Evolutionary conservation across 2,888 invertebrate genomes (phyloP), one percentile per base, ranked within the genome.

Genomic region (Himalopsyche japonica): DNA sequence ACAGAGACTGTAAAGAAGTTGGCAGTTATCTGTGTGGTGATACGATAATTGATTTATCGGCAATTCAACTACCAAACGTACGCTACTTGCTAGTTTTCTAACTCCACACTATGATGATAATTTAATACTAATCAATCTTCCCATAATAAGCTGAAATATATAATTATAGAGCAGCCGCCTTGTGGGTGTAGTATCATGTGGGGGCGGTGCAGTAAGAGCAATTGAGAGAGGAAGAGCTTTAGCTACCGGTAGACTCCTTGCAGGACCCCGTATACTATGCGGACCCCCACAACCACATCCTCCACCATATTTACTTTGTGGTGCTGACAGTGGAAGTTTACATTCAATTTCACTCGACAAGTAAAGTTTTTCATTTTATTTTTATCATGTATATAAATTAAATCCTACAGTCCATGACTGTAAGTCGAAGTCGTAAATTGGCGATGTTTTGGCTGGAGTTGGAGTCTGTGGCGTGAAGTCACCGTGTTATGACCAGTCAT

Each of bases 21-120:
- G 96, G 97, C 88, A 96, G 97, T n/a, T 97, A 96, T 90, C 91
- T 97, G 70, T 97, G 96, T 88, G 96, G 96, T 27, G 99, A 99
- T 89, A 94, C 95, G 88, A 97, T 99, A 86, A 95, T 96, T 86
- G 98, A 98, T 89, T 94, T 98, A 18, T 93, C 95, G 24, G 94
- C 95, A 82, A 90, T 97, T 82, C 94, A 94, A 12, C 89, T 91
- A 20, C 92, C 93, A 86, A 92, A 90, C 87, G 89, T 89, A 88
- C 86, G 70, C 49, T 27, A 18, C 34, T 3, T 24, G 18, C 12
- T n/a, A 47, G 1, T 18, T 24, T 18, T 70, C 30, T 3, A 10
- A 20, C 10, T 20, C 20, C n/a, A 27, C 3, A 20, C 12, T n/a
- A 27, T 70, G n/a, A 1, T 15, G 1, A 70, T 4, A 27, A 70